These are phyloP conservation scores for Sebastolobus altivelis DNA, from an alignment of 2,797 vertebrate genomes.

Conservation along the genomic window DNA sequence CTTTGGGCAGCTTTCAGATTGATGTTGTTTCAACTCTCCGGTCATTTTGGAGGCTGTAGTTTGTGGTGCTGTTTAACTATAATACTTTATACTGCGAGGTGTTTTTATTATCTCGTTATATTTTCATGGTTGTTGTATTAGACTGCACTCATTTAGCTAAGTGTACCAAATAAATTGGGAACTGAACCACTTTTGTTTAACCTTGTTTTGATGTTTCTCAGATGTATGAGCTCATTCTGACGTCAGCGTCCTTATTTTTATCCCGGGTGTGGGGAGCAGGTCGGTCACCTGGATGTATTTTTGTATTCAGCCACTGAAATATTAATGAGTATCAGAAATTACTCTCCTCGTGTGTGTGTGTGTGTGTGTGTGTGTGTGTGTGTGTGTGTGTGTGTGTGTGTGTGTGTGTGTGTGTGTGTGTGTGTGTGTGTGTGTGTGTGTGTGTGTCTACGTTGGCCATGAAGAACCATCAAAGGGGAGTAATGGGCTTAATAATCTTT, in stretches of 20 bases:
- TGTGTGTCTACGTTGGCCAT: neutral
- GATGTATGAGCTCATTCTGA: conserved; percentile 13
- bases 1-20: neutral
- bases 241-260: conserved; percentile 5
- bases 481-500: conserved; percentile 15
- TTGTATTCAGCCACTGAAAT: conserved; percentile 56
- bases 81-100: neutral
- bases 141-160: neutral
- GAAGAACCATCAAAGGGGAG: conserved; percentile 27
- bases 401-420: too few relatives aligned
- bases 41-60: neutral
- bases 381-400: too few relatives aligned
- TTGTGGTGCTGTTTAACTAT: neutral
- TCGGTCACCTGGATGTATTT: conserved; percentile 50
- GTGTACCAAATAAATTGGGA: neutral
- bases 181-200: neutral
- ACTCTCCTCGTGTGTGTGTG: neutral
- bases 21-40: neutral
- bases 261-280: neutral
- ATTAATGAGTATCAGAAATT: conserved; percentile 57
- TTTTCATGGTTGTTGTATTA: neutral
- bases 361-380: too few relatives aligned
- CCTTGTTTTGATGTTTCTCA: neutral
- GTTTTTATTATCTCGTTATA: neutral
- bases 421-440: neutral